Percentiles rank a stretch among this genome's conserved stretches.
Evolutionary conservation across 2,113 vertebrate species (phyloP).

Genomic region (Ploceus nigricollis): DNA sequence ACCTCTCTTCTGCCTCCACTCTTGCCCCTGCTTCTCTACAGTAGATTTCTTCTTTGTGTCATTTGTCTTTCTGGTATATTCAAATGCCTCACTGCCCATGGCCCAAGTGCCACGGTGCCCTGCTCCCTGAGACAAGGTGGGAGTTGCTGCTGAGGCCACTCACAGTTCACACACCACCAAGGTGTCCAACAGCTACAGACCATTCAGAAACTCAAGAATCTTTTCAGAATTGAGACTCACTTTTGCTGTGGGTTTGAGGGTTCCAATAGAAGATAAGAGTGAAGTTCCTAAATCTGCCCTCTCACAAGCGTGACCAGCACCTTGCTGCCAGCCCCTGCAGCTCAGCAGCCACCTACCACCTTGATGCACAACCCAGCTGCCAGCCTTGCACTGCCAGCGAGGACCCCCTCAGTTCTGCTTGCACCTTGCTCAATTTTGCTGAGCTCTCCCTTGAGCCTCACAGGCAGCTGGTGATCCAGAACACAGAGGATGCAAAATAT

Average conservation of each 20-base stretch:
- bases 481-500: not conserved
- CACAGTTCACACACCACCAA: not conserved
- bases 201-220: not conserved
- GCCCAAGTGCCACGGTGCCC: not conserved
- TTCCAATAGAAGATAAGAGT: not conserved
- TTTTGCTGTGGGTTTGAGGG: not conserved
- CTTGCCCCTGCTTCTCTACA: rapidly evolving
- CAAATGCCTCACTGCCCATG: rapidly evolving
- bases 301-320: rapidly evolving
- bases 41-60: not conserved
- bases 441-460: not conserved
- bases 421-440: not conserved
- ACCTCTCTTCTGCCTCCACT: not conserved
- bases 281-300: not conserved
- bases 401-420: not conserved
- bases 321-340: not conserved
- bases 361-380: not conserved
- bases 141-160: not conserved
- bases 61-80: not conserved
- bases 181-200: not conserved
- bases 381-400: not conserved
- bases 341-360: not conserved
- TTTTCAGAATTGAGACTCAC: not conserved
- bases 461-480: rapidly evolving
- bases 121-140: rapidly evolving